These are phyloP conservation scores for Lates calcarifer DNA, from an alignment of 2,113 vertebrate species.

Conservation along the genomic window DNA sequence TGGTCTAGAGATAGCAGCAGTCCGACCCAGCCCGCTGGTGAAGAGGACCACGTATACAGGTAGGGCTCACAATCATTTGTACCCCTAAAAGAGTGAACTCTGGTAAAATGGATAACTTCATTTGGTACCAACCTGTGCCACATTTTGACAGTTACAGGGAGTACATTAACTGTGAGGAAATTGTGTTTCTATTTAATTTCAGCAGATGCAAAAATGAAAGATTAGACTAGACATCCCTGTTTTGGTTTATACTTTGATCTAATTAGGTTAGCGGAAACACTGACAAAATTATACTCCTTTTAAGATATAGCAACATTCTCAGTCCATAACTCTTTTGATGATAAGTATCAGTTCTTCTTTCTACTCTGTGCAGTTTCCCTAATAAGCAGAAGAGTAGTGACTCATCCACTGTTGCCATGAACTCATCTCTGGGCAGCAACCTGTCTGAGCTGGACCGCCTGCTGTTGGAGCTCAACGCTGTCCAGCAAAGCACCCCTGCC, in stretches of 20 bases:
- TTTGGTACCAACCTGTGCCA: not conserved
- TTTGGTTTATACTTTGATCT: not conserved
- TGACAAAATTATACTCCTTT: not conserved
- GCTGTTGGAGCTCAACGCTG: conserved; percentile 92
- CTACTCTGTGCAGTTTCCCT: conserved; percentile 86
- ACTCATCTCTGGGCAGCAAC: conserved; percentile 91
- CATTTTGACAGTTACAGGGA: not conserved
- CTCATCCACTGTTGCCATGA: conserved; percentile 88
- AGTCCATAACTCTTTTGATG: not conserved
- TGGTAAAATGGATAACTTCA: not conserved
- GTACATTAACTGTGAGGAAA: not conserved
- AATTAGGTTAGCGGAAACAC: not conserved
- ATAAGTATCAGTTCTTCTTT: conserved; percentile 21
- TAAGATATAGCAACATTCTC: not conserved
- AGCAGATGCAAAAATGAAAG: not conserved
- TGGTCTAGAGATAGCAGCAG: conserved; percentile 83
- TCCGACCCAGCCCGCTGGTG: conserved; percentile 79
- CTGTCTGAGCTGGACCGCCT: conserved; percentile 95
- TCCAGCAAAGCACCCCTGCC: conserved; percentile 87
- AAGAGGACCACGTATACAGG: conserved; percentile 98
- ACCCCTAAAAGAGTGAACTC: not conserved
- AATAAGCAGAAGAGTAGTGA: conserved; percentile 93
- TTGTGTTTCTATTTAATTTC: not conserved
- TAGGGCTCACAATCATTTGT: conserved; percentile 53
- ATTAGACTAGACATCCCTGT: not conserved